phyloP scores from a whole-genome alignment of 2,888 invertebrate species.

The Eilema griseolum region DNA sequence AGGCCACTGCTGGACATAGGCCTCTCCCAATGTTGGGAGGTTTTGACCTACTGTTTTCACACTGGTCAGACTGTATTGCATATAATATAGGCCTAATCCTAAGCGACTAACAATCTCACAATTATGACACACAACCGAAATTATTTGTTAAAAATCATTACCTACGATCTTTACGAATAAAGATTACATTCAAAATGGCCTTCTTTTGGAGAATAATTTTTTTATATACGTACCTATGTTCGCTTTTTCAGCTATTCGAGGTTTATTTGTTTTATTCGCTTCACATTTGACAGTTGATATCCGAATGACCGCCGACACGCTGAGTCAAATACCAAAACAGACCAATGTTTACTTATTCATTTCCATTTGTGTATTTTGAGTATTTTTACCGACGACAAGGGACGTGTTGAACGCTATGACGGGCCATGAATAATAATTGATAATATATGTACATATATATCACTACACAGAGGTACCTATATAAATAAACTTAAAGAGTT shows the following conservation, averaged over 20 bases:
- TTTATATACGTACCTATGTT: not conserved
- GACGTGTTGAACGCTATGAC: not conserved
- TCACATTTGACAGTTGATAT: not conserved
- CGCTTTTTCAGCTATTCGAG: not conserved
- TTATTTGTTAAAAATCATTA: too few species aligned
- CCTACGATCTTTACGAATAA: too few species aligned
- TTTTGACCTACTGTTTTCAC: too few species aligned
- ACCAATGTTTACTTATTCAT: not conserved
- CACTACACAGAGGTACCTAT: not conserved
- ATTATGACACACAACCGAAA: too few species aligned
- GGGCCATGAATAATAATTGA: not conserved
- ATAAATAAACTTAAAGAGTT: too few species aligned
- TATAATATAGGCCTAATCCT: too few species aligned
- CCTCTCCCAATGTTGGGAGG: too few species aligned
- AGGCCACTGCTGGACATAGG: too few species aligned
- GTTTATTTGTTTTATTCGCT: not conserved
- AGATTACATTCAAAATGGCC: too few species aligned
- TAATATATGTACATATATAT: not conserved
- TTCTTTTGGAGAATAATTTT: too few species aligned
- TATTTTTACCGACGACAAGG: not conserved
- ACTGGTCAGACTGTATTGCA: too few species aligned
- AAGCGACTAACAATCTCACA: too few species aligned
- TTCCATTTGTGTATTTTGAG: not conserved
- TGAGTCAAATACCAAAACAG: not conserved
- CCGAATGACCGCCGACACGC: not conserved